Conservation (phyloP, 2,113 vertebrate species). For the Cololabis saira region DNA sequence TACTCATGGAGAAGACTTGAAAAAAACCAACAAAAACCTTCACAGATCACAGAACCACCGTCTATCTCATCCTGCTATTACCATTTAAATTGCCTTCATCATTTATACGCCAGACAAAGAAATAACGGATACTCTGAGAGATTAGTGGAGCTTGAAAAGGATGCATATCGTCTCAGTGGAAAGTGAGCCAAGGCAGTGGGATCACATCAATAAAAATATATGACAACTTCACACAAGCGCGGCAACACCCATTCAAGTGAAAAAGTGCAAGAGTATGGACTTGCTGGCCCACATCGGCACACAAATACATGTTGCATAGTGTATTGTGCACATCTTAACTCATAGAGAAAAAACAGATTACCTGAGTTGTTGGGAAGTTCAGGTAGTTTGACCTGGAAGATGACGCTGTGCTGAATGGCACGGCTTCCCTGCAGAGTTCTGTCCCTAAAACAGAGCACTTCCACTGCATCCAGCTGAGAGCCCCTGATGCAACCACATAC, state of each 20-base stretch:
- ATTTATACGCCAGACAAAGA: slow-evolving; percentile 46
- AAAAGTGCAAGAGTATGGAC: neutral
- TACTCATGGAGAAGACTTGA: slow-evolving; percentile 8
- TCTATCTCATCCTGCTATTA: slow-evolving; percentile 35
- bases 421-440: slow-evolving; percentile 91
- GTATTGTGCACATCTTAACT: neutral
- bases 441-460: slow-evolving; percentile 94
- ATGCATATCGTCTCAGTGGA: slow-evolving; percentile 11
- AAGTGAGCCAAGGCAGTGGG: neutral
- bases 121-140: slow-evolving; percentile 35
- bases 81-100: slow-evolving; percentile 68
- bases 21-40: slow-evolving; percentile 52
- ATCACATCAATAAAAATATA: slow-evolving; percentile 8
- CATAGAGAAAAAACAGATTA: slow-evolving; percentile 52
- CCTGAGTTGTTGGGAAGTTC: slow-evolving; percentile 83
- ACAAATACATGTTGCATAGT: neutral
- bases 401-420: slow-evolving; percentile 88
- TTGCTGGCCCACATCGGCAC: neutral
- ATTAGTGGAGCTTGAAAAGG: slow-evolving; percentile 8
- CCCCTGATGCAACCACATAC: slow-evolving; percentile 81
- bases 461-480: slow-evolving; percentile 80
- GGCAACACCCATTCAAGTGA: neutral
- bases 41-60: slow-evolving; percentile 33
- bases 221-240: neutral
- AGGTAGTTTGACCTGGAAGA: slow-evolving; percentile 91